These are phyloP conservation scores for Ectemnius lituratus DNA, from an alignment of 2,888 invertebrate species.

Conservation along the genomic window DNA sequence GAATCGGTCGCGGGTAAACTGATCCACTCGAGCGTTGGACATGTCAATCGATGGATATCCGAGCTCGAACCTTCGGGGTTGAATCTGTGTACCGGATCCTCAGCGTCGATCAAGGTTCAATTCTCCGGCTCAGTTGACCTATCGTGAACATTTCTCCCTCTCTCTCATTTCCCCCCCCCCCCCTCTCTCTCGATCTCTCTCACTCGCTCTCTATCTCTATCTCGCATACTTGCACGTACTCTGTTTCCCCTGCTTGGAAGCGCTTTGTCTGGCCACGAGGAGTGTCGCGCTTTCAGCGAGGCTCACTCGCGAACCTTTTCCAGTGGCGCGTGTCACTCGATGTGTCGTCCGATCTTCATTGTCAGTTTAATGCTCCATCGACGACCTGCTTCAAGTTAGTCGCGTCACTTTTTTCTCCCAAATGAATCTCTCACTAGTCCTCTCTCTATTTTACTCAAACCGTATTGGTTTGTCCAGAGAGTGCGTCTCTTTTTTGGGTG, in stretches of 20 bases:
- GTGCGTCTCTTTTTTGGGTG: too few relatives aligned
- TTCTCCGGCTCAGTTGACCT: constrained; percentile 54
- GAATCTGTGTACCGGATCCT: constrained; percentile 37
- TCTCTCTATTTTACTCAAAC: too few relatives aligned
- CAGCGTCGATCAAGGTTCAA: constrained; percentile 53
- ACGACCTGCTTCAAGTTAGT: not conserved
- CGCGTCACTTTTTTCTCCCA: not conserved
- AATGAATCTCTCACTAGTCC: too few relatives aligned
- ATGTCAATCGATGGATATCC: constrained; percentile 51
- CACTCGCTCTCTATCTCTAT: too few relatives aligned
- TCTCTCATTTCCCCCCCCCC: constrained; percentile 3
- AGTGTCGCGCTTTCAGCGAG: not conserved
- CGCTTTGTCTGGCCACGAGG: not conserved
- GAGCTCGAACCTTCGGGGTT: constrained; percentile 27
- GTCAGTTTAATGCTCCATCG: not conserved
- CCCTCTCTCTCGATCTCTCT: too few relatives aligned
- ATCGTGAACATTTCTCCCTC: constrained; percentile 41
- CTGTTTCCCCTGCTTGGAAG: too few relatives aligned
- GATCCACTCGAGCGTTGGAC: constrained; percentile 52
- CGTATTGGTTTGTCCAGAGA: too few relatives aligned
- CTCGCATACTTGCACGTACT: too few relatives aligned
- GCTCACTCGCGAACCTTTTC: not conserved
- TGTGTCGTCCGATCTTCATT: constrained; percentile 2
- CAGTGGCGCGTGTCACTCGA: constrained; percentile 3
- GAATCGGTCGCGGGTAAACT: constrained; percentile 44